These are phyloP conservation scores for Neopelma chrysocephalum DNA, from an alignment of 2,797 vertebrate species.

Conservation along the genomic window DNA sequence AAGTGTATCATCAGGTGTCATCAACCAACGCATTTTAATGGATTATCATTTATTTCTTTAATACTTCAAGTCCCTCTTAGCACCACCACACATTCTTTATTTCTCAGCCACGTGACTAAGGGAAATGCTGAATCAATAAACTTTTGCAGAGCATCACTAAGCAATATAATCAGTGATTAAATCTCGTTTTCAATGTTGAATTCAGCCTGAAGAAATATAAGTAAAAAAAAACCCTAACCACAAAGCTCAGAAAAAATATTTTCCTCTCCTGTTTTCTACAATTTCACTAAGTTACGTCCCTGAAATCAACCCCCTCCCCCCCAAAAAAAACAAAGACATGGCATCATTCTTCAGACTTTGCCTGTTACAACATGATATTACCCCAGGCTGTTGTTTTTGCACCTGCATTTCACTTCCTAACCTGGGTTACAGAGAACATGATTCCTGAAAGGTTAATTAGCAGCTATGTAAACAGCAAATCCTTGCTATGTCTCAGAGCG, in stretches of 20 bases:
- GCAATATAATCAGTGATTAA: slow-evolving; percentile 45
- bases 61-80: accelerated
- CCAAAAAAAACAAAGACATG: not conserved
- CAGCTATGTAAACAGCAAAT: slow-evolving; percentile 36
- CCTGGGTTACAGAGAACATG: slow-evolving; percentile 15
- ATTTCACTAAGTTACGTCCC: not conserved
- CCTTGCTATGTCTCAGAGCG: not conserved
- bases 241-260: slow-evolving; percentile 18
- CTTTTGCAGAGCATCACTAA: not conserved
- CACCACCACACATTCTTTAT: not conserved
- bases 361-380: slow-evolving; percentile 15
- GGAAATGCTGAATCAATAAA: slow-evolving; percentile 52
- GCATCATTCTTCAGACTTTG: slow-evolving; percentile 32
- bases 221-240: not conserved
- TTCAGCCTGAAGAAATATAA: slow-evolving; percentile 35
- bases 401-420: slow-evolving; percentile 59
- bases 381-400: slow-evolving; percentile 59
- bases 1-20: not conserved
- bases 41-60: not conserved
- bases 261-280: not conserved
- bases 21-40: not conserved
- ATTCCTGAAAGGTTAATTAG: slow-evolving; percentile 31
- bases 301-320: not conserved
- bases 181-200: slow-evolving; percentile 21
- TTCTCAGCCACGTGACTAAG: not conserved